phyloP scores from a whole-genome alignment of 2,888 invertebrate species.

The Orchesella flavescens region DNA sequence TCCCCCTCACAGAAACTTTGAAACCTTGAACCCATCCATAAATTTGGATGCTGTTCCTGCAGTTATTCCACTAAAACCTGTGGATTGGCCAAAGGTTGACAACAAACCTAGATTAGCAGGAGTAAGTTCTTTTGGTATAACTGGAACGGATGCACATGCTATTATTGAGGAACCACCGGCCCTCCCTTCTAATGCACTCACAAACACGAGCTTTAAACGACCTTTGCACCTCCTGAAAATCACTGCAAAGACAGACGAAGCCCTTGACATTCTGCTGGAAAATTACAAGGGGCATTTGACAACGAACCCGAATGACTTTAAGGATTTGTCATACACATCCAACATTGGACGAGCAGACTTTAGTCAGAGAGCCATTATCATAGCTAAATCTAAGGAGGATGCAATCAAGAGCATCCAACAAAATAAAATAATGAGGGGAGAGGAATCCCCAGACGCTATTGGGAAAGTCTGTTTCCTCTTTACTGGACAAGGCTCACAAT shows the following conservation, averaged over 20 bases:
- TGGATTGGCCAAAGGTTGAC: background rate
- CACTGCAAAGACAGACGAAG: no score
- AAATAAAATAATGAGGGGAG: background rate
- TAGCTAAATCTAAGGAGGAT: background rate
- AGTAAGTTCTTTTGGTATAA: conserved; percentile 27
- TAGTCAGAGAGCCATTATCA: conserved; percentile 16
- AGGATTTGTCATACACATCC: conserved; percentile 23
- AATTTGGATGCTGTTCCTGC: conserved; percentile 58
- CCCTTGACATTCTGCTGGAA: no score
- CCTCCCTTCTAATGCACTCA: background rate
- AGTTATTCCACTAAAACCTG: conserved; percentile 31
- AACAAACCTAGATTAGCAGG: background rate
- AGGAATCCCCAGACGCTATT: background rate
- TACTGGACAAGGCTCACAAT: conserved; percentile 55
- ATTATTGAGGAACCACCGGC: conserved; percentile 24
- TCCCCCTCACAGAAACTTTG: conserved; percentile 71
- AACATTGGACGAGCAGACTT: conserved; percentile 29
- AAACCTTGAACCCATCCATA: conserved; percentile 63
- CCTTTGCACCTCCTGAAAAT: no score
- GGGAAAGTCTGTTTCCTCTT: conserved; percentile 27
- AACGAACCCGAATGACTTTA: background rate
- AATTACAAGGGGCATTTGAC: no score
- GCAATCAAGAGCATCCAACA: conserved; percentile 1
- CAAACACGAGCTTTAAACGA: no score
- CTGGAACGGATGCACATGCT: conserved; percentile 38